A percentile compares a stretch with the other conserved stretches of the same genome.
Evolutionary conservation across 1,140 invertebrate genomes (phyloP).

Genomic region (Lucilia cuprina): DNA sequence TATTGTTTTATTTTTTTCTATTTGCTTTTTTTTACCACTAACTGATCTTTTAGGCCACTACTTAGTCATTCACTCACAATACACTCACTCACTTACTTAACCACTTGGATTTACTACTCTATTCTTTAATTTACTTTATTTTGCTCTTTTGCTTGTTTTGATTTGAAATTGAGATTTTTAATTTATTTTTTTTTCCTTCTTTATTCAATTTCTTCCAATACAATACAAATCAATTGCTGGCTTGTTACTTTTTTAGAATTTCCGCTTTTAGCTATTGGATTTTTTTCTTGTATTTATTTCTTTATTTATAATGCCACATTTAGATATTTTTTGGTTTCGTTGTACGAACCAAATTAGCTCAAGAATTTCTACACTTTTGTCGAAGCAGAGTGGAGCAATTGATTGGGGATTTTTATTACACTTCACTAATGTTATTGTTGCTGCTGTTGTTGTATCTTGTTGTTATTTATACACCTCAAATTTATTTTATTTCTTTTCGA

Average conservation of each 20-base stretch:
- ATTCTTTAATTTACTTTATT: neutral
- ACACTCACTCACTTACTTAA: slow-evolving; percentile 4
- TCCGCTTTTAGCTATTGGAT: slow-evolving; percentile 16
- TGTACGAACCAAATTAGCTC: slow-evolving; percentile 29
- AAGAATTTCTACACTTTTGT: slow-evolving; percentile 27
- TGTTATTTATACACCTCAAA: neutral
- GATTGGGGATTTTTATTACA: neutral
- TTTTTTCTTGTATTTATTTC: neutral
- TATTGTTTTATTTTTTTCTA: neutral
- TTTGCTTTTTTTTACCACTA: neutral
- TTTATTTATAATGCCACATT: slow-evolving; percentile 24
- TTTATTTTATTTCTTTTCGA: neutral
- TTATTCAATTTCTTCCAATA: slow-evolving; percentile 1
- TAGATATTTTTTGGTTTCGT: neutral
- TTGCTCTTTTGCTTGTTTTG: slow-evolving; percentile 10
- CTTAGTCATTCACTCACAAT: slow-evolving; percentile 25
- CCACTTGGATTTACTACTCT: neutral
- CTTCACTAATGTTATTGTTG: neutral
- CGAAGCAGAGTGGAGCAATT: slow-evolving; percentile 8
- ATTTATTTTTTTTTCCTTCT: neutral
- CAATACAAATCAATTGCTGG: neutral
- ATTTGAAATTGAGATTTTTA: slow-evolving; percentile 13
- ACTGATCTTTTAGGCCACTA: slow-evolving; percentile 31
- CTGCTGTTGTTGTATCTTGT: neutral
- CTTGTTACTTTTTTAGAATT: slow-evolving; percentile 21